Evolutionary conservation across 2,113 vertebrate species (phyloP), one percentile per base, ranked within the genome.

Genomic region (Oncorhynchus kisutch): DNA sequence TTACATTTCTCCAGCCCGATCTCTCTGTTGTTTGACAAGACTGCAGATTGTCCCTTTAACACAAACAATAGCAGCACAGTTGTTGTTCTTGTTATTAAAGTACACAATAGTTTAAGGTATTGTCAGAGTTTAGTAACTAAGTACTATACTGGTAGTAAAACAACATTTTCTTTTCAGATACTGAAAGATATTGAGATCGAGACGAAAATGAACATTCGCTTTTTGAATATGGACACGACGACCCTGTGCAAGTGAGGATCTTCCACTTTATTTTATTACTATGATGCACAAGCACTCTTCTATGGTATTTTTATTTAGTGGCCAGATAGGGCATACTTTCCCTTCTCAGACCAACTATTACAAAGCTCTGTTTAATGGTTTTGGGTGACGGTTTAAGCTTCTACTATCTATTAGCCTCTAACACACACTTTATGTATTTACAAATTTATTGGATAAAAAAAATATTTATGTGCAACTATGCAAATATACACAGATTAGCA

Each of bases 161-260:
- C 39, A 2, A 27, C 39, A 11, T 45, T 45, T 45, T 34, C 77
- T 84, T 82, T 88, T n/a, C 92, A 99, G 97, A 92, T 99, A 86
- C 95, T 97, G 93, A 92, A 94, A 45, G 94, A 92, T 7, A 95
- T 98, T 0, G 97, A 98, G 84, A 97, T 99, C 1, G 97, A 99
- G 88, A 95, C 95, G 25, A 96, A 92, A 90, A 99, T 99, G 97
- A 95, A 94, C 48, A 92, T 98, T 66, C 95, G 93, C 81, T 99
- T 99, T 90, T 91, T 95, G 67, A 96, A 96, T 65, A 90, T 96
- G 95, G 95, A 98, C 74, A 89, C 96, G 2, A 94, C 93, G 0
- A 92, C 94, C 0, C 89, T 96, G 4, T 98, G 96, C 91, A 95
- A 95, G 88, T 97, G 94, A 97, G 24, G 76, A 70, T 70, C 22